Percentiles rank a stretch among this genome's conserved stretches.
Conservation (phyloP, 2,888 invertebrate genomes). For the Lysandra coridon region DNA sequence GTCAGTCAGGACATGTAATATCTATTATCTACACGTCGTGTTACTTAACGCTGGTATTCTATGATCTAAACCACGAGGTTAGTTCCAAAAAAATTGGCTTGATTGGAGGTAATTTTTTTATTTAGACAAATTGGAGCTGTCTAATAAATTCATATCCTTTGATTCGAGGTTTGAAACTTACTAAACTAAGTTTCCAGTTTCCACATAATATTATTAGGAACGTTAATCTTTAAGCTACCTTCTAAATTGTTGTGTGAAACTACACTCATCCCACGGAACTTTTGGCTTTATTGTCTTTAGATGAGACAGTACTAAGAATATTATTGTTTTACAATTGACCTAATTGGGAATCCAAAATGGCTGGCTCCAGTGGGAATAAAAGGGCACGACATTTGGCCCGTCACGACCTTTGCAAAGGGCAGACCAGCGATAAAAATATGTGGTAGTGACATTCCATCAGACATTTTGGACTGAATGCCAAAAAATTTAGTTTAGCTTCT, state of each 20-base stretch:
- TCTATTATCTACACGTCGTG: no score
- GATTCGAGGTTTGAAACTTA: neutral
- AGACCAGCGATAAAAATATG: slow-evolving; percentile 58
- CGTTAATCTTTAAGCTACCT: neutral
- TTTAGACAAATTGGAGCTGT: no score
- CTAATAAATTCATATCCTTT: no score
- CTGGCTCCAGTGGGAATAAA: slow-evolving; percentile 47
- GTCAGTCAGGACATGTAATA: no score
- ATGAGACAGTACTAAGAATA: neutral
- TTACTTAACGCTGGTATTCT: no score
- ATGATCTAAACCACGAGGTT: no score
- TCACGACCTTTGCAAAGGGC: slow-evolving; percentile 71
- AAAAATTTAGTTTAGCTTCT: neutral
- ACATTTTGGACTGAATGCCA: slow-evolving; percentile 22
- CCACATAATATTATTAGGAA: neutral
- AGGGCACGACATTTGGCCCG: slow-evolving; percentile 71
- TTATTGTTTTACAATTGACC: slow-evolving; percentile 21
- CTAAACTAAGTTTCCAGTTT: neutral
- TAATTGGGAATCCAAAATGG: slow-evolving; percentile 28
- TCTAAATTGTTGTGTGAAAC: slow-evolving; percentile 6
- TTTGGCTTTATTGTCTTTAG: neutral
- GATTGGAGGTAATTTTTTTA: no score
- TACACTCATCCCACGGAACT: neutral
- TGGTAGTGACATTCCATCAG: slow-evolving; percentile 60
- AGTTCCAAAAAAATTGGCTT: no score